Percentiles rank a stretch among this genome's conserved stretches.
Conservation (phyloP, 2,797 vertebrate species). For the Mycteria americana region DNA sequence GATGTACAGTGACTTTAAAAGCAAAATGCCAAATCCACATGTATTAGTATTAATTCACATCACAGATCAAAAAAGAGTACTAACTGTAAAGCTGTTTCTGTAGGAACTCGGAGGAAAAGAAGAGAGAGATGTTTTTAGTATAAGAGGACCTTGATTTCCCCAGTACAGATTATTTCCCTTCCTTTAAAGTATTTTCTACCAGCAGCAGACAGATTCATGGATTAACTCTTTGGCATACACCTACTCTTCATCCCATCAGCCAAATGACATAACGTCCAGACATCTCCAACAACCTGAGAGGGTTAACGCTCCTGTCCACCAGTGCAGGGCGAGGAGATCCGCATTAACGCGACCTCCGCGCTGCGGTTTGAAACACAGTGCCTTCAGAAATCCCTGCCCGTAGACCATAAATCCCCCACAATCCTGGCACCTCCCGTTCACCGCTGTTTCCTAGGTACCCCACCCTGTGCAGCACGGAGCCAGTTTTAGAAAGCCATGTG, state of each 20-base stretch:
- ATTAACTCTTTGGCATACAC: neutral
- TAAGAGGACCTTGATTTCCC: conserved; percentile 18
- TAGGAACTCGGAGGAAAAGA: neutral
- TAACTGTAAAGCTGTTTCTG: neutral
- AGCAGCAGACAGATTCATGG: neutral
- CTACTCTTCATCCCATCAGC: neutral
- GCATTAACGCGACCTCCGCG: accelerated
- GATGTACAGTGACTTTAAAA: neutral
- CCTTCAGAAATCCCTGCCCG: neutral
- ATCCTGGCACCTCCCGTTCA: neutral
- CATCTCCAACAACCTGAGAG: neutral
- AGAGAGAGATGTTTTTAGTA: neutral
- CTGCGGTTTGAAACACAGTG: accelerated
- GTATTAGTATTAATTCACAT: conserved; percentile 6
- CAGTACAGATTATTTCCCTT: neutral
- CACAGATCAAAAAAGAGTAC: neutral
- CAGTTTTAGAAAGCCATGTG: neutral
- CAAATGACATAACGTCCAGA: neutral
- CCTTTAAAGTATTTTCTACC: neutral
- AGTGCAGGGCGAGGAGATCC: neutral
- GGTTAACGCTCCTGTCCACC: neutral
- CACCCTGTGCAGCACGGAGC: neutral
- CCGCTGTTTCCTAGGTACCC: neutral
- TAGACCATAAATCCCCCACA: neutral
- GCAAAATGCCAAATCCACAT: neutral